phyloP scores from a whole-genome alignment of 2,113 vertebrate species.

The Neogobius melanostomus region DNA sequence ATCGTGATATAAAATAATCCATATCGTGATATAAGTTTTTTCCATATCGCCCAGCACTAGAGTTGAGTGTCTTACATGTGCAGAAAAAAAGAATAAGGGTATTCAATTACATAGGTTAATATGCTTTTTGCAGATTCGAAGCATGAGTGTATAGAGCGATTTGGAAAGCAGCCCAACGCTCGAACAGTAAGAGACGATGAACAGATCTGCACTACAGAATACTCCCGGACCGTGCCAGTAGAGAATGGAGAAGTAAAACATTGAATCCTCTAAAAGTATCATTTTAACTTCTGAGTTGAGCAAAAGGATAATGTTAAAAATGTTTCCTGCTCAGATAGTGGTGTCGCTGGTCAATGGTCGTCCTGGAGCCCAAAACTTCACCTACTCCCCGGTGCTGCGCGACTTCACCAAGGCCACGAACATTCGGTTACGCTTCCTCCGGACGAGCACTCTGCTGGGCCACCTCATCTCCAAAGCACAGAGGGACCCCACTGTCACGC shows the following conservation, averaged over 20 bases:
- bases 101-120: too few relatives aligned
- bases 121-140: conserved; percentile 78
- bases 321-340: conserved; percentile 77
- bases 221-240: conserved; percentile 86
- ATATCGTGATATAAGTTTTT: too few relatives aligned
- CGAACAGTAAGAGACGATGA: conserved; percentile 78
- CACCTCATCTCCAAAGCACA: conserved; percentile 91
- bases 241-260: conserved; percentile 89
- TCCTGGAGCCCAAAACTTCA: conserved; percentile 86
- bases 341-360: conserved; percentile 89
- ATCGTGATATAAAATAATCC: too few relatives aligned
- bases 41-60: too few relatives aligned
- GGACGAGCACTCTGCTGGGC: conserved; percentile 89
- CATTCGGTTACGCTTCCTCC: conserved; percentile 87
- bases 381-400: conserved; percentile 79
- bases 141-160: conserved; percentile 82
- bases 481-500: conserved; percentile 86
- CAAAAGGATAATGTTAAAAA: neutral
- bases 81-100: too few relatives aligned
- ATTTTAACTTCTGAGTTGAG: neutral
- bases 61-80: neutral
- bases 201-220: conserved; percentile 87
- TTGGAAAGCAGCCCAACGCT: conserved; percentile 79
- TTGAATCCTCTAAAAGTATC: neutral
- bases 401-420: conserved; percentile 92